Conservation (phyloP, 2,888 invertebrate genomes). For the Epinotia brunnichana region DNA sequence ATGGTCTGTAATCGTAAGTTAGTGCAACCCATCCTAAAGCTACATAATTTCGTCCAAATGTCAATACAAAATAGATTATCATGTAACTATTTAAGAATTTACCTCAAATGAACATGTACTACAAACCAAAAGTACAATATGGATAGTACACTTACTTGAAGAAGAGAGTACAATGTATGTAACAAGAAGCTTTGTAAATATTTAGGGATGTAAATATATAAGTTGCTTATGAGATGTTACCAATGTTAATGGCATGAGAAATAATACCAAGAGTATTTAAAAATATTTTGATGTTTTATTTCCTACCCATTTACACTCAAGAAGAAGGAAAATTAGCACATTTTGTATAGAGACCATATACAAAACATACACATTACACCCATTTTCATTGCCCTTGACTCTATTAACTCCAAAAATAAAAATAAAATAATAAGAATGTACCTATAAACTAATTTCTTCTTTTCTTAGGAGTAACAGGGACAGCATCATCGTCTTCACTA, state of each 20-base stretch:
- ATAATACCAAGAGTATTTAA: constrained; percentile 44
- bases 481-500: constrained; percentile 54
- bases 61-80: background rate
- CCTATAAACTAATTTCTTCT: constrained; percentile 57
- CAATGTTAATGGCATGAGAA: constrained; percentile 43
- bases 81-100: background rate
- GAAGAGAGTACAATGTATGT: constrained; percentile 15
- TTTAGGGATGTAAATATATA: constrained; percentile 44
- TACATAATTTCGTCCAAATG: background rate
- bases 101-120: constrained; percentile 13
- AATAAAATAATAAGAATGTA: constrained; percentile 29
- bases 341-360: background rate
- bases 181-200: constrained; percentile 44
- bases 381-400: background rate
- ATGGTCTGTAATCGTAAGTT: too few species aligned
- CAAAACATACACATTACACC: background rate
- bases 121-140: constrained; percentile 32
- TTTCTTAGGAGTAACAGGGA: constrained; percentile 59
- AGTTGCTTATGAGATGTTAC: constrained; percentile 43
- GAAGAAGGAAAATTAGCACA: background rate
- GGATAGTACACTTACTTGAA: constrained; percentile 7
- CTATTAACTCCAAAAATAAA: constrained; percentile 12
- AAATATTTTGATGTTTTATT: constrained; percentile 36
- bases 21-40: background rate
- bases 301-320: constrained; percentile 18